Evolutionary conservation across 2,888 invertebrate species (phyloP), one percentile per base, ranked within the genome.

Genomic region (Tholera decimalis): DNA sequence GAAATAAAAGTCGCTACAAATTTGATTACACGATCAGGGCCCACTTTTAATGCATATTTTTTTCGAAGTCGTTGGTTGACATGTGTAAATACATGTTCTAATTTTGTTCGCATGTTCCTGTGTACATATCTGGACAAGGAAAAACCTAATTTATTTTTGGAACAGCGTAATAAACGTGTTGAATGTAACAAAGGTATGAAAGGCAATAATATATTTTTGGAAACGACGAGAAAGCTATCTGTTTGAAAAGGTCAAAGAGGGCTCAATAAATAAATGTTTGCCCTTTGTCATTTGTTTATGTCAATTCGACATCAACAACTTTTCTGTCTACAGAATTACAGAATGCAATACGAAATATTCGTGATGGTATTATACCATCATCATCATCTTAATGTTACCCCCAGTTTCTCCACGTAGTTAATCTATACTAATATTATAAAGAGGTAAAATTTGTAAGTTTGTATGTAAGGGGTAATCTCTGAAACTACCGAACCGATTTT

Each of bases 171-270:
- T 56, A 56, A 47, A 47, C 15, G 26, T 41, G 47, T 47, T 22
- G 11, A 33, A 22, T 39, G 39, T 15, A 41, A 41, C 57, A 65
- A 65, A 65, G 41, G 13, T 49, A 65, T 57, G 33, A 41, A 49
- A 49, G 22, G 22, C 26, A 49, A 49, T 47, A 56, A 65, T 39
- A 47, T 47, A 6, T 47, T 63, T 57, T 18, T 60, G 41, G 53
- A 28, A 57, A 57, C 26, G 20, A 35, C 47, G n/a, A 46, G 9
- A 8, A 18, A 2, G 55, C 41, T 43, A 33, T 44, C 43, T 43
- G 33, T 44, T 43, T 37, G 24, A 41, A 33, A 57, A 68, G 54
- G 50, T 58, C 50, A 61, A 37, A 72, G 47, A 20, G 37, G 28
- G 22, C 39, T 50, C 15, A 3, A 35, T 37, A 41, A 33, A 43